Evolutionary conservation across 2,113 vertebrate genomes (phyloP).

Genomic region (Steatornis caripensis): DNA sequence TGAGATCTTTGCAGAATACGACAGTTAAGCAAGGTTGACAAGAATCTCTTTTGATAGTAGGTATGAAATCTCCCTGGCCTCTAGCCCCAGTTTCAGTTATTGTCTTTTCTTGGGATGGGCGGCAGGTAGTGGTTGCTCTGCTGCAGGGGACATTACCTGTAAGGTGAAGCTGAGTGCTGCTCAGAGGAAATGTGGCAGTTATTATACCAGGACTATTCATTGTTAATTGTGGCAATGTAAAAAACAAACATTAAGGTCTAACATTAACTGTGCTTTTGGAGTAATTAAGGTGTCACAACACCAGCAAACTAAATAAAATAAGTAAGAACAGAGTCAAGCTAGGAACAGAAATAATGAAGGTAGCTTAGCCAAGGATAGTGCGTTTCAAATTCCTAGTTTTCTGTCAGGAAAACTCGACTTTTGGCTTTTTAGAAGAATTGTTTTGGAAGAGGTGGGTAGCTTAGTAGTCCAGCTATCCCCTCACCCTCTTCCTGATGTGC

Average conservation of each 20-base stretch:
- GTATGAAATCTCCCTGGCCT: background rate
- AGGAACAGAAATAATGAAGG: background rate
- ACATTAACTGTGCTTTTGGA: background rate
- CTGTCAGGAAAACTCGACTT: background rate
- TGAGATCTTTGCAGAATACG: background rate
- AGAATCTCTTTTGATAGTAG: background rate
- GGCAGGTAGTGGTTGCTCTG: background rate
- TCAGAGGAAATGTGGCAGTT: background rate
- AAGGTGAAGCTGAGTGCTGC: background rate
- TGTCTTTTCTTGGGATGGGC: background rate
- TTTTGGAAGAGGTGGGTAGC: background rate
- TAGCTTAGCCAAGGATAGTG: background rate
- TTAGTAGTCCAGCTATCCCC: background rate
- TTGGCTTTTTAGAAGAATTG: background rate
- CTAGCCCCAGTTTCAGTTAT: background rate
- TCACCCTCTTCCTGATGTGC: background rate
- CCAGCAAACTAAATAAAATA: background rate
- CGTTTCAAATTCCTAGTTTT: background rate
- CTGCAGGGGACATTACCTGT: background rate
- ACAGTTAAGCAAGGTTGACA: background rate
- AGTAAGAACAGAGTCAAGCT: background rate
- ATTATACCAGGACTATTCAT: background rate
- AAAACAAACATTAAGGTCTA: background rate
- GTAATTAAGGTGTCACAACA: background rate
- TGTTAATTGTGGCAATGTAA: background rate